Evolutionary conservation across 2,797 vertebrate genomes (phyloP).

Genomic region (Simalia tracyae): DNA sequence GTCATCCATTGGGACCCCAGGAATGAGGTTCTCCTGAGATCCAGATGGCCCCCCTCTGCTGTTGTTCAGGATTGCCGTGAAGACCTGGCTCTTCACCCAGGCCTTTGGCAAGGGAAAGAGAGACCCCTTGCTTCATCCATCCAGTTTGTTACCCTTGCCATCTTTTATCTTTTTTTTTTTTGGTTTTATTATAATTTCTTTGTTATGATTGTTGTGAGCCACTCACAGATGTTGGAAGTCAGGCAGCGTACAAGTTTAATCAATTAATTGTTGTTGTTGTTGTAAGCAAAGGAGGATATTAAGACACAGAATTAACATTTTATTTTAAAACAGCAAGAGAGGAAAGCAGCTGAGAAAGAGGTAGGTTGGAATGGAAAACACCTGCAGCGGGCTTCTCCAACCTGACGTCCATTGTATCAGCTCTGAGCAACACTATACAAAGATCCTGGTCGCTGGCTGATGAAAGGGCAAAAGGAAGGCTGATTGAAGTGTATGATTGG

Average conservation of each 20-base stretch:
- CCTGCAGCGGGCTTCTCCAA: not conserved
- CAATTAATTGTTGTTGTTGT: too few species aligned
- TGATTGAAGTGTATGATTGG: not conserved
- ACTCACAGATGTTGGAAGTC: too few species aligned
- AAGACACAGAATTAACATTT: not conserved
- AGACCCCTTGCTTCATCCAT: not conserved
- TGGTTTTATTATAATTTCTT: not conserved
- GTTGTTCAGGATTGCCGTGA: too few species aligned
- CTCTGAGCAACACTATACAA: not conserved
- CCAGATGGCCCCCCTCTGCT: too few species aligned
- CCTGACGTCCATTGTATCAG: not conserved
- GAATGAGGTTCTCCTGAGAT: too few species aligned
- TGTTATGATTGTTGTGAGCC: too few species aligned
- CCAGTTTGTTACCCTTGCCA: not conserved
- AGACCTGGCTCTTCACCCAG: too few species aligned
- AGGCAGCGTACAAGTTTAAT: too few species aligned
- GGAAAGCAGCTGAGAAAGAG: not conserved
- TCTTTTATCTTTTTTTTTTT: not conserved
- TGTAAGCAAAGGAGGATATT: not conserved
- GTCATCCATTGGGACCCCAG: too few species aligned
- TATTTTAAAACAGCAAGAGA: not conserved
- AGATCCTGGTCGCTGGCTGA: not conserved
- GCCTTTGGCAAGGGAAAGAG: too few species aligned
- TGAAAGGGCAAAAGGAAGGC: not conserved
- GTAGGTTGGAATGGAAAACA: not conserved